Evolutionary conservation across 1,140 invertebrate species (phyloP).

Genomic region (Heliconius nattereri): DNA sequence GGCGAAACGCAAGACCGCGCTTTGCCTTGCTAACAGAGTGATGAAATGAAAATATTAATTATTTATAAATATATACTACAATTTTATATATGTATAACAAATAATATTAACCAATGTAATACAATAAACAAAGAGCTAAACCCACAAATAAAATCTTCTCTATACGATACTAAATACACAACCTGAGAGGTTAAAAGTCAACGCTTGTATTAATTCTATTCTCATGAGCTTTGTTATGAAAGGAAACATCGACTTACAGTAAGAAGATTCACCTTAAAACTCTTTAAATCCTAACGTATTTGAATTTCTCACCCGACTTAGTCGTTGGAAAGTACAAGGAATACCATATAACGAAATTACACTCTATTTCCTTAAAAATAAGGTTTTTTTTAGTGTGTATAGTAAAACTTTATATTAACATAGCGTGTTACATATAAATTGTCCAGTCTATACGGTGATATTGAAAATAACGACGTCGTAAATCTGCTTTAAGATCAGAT

Average conservation of each 20-base stretch:
- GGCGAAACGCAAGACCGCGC: too few species aligned
- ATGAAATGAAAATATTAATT: too few species aligned
- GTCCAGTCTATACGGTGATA: not conserved
- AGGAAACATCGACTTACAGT: slow-evolving; percentile 1
- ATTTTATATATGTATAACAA: too few species aligned
- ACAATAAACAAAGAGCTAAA: not conserved
- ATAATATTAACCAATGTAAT: not conserved
- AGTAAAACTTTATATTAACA: not conserved
- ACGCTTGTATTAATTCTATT: slow-evolving; percentile 3
- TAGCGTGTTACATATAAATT: not conserved
- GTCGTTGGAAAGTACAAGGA: slow-evolving; percentile 29
- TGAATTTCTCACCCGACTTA: slow-evolving; percentile 54
- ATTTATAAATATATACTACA: too few species aligned
- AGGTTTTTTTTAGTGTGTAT: not conserved
- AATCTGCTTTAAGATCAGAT: too few species aligned
- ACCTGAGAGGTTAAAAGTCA: not conserved
- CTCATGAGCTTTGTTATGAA: slow-evolving; percentile 6
- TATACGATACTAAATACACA: not conserved
- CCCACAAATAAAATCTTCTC: not conserved
- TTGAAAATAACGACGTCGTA: not conserved
- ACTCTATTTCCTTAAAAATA: slow-evolving; percentile 21
- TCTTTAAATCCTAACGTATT: slow-evolving; percentile 55
- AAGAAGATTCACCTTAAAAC: slow-evolving; percentile 44
- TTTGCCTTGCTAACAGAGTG: too few species aligned
- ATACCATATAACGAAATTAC: slow-evolving; percentile 38